Evolutionary conservation across 2,888 invertebrate species (phyloP).

Genomic region (Tachina grossa): DNA sequence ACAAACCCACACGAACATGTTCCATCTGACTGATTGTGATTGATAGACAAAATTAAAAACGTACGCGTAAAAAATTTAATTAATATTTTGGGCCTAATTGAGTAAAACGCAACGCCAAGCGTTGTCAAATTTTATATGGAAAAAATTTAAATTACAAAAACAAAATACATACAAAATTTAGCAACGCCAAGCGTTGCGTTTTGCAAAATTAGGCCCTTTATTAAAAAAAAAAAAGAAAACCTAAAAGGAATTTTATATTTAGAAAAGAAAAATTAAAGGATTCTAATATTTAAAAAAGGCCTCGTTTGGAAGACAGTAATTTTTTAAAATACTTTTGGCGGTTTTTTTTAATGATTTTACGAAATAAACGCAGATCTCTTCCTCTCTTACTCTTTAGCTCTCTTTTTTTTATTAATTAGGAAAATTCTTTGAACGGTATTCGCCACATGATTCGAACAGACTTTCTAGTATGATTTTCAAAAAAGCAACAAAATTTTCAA

Average conservation of each 20-base stretch:
- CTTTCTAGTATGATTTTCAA: slow-evolving; percentile 51
- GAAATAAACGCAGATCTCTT: slow-evolving; percentile 13
- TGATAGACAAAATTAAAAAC: not conserved
- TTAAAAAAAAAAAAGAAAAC: not conserved
- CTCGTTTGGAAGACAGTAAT: slow-evolving; percentile 43
- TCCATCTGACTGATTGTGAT: slow-evolving; percentile 1
- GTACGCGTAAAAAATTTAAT: not conserved
- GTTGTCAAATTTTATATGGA: too few species aligned
- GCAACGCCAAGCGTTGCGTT: too few species aligned
- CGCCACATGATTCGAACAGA: slow-evolving; percentile 21
- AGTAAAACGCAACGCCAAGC: too few species aligned
- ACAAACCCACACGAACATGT: slow-evolving; percentile 3
- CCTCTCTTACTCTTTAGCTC: not conserved
- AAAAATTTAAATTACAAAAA: too few species aligned
- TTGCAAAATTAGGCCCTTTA: too few species aligned
- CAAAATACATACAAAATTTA: too few species aligned
- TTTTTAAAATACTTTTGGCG: not conserved
- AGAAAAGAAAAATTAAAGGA: slow-evolving; percentile 38
- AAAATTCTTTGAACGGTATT: slow-evolving; percentile 39
- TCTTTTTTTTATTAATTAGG: slow-evolving; percentile 2
- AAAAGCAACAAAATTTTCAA: slow-evolving; percentile 57
- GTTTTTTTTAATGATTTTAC: slow-evolving; percentile 1
- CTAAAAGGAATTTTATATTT: not conserved
- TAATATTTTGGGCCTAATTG: too few species aligned
- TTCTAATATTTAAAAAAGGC: slow-evolving; percentile 45